Evolutionary conservation across 2,888 invertebrate species (phyloP).

Genomic region (Caenorhabditis uteleia): DNA sequence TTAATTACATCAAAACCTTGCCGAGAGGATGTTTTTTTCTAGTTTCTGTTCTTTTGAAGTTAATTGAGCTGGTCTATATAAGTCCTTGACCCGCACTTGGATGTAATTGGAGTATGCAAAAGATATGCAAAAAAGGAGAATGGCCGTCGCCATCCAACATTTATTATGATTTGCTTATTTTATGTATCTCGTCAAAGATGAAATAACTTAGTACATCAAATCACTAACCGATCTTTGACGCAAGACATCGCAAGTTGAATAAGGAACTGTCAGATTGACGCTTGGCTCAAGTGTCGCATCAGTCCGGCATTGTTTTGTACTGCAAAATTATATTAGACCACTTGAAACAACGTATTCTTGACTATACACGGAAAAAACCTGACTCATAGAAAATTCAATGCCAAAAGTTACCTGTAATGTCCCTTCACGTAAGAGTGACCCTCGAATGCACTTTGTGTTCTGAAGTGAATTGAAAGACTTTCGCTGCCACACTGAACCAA

Average conservation of each 20-base stretch:
- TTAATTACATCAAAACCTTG: too few species aligned
- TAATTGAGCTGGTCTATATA: too few species aligned
- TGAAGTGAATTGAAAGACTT: slow-evolving; percentile 52
- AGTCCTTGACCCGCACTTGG: slow-evolving; percentile 15
- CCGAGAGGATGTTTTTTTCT: too few species aligned
- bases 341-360: too few species aligned
- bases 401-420: slow-evolving; percentile 40
- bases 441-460: slow-evolving; percentile 55
- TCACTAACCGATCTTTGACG: slow-evolving; percentile 60
- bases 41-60: too few species aligned
- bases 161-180: slow-evolving; percentile 11
- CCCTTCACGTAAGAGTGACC: slow-evolving; percentile 61
- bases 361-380: too few species aligned
- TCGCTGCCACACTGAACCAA: slow-evolving; percentile 55
- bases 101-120: not conserved
- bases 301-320: slow-evolving; percentile 51
- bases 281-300: slow-evolving; percentile 53
- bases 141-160: too few species aligned
- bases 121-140: slow-evolving; percentile 1
- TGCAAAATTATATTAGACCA: slow-evolving; percentile 29
- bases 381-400: slow-evolving; percentile 4
- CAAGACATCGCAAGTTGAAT: slow-evolving; percentile 57
- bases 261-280: slow-evolving; percentile 57
- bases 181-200: slow-evolving; percentile 13
- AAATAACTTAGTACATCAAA: slow-evolving; percentile 2